These are phyloP conservation scores for Tricholaema leucomelas DNA, from an alignment of 2,113 vertebrate genomes.

Conservation along the genomic window DNA sequence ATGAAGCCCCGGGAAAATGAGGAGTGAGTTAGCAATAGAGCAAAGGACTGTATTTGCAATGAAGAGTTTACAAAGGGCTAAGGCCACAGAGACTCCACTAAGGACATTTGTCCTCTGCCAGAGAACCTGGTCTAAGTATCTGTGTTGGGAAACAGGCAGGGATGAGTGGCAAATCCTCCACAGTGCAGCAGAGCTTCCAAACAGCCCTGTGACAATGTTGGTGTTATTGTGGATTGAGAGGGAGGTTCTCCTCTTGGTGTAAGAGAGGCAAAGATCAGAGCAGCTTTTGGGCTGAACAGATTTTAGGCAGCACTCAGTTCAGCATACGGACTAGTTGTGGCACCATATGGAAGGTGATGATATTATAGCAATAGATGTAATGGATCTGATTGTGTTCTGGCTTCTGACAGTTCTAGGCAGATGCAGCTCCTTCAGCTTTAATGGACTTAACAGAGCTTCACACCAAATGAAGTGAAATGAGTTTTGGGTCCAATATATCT, in stretches of 20 bases:
- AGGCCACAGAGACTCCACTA: not conserved
- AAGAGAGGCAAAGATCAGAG: not conserved
- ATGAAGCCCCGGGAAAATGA: not conserved
- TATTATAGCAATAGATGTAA: conserved; percentile 8
- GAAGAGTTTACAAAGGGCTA: not conserved
- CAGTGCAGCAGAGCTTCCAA: not conserved
- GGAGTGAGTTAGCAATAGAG: not conserved
- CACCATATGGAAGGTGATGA: conserved; percentile 48
- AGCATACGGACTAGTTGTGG: not conserved
- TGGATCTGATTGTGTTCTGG: conserved; percentile 4
- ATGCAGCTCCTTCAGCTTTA: conserved; percentile 34
- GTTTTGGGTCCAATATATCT: not conserved
- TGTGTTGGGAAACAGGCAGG: not conserved
- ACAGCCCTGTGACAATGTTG: not conserved
- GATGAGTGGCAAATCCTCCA: not conserved
- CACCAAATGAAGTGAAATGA: conserved; percentile 22
- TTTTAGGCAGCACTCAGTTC: conserved; percentile 3
- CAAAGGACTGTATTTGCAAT: not conserved
- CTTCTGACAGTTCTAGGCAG: conserved; percentile 22
- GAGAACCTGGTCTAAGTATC: not conserved
- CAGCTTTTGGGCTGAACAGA: not conserved
- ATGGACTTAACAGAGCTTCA: conserved; percentile 14
- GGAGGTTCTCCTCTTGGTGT: not conserved
- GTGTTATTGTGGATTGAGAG: rapidly evolving
- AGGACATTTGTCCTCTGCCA: not conserved